A percentile compares a stretch with the other conserved stretches of the same genome.
phyloP scores from a whole-genome alignment of 2,113 vertebrate species.

The Perca flavescens region DNA sequence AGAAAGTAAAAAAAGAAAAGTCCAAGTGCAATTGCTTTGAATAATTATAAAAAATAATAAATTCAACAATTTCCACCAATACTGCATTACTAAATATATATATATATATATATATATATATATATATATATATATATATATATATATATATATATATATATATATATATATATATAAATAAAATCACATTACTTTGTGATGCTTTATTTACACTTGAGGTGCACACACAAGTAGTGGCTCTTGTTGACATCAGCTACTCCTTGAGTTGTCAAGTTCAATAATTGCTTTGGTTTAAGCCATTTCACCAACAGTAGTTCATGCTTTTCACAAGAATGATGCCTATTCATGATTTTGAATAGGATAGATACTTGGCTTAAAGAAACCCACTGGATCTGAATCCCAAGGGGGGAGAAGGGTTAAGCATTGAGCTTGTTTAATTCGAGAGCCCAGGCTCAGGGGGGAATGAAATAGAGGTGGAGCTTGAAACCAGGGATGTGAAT shows the following conservation, averaged over 20 bases:
- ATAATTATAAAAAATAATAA: too few relatives aligned
- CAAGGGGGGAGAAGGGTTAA: conserved; percentile 4
- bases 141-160: neutral
- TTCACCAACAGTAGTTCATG: neutral
- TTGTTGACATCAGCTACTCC: neutral
- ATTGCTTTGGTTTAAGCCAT: neutral
- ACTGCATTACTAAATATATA: neutral
- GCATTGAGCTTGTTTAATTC: conserved; percentile 31
- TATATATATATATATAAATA: neutral
- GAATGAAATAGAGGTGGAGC: neutral
- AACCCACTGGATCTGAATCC: conserved; percentile 12
- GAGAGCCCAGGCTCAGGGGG: conserved; percentile 7
- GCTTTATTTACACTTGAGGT: neutral
- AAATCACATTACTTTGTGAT: neutral
- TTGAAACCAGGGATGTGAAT: conserved; percentile 24
- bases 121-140: neutral
- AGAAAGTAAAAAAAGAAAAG: neutral
- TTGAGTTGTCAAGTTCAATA: neutral
- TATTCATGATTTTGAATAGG: neutral
- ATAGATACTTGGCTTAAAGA: neutral
- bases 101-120: too few relatives aligned
- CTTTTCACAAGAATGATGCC: neutral
- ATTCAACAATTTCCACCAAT: neutral
- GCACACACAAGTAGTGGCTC: neutral
- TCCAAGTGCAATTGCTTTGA: neutral